phyloP scores from a whole-genome alignment of 2,888 invertebrate species.

The Nasonovia ribisnigri region DNA sequence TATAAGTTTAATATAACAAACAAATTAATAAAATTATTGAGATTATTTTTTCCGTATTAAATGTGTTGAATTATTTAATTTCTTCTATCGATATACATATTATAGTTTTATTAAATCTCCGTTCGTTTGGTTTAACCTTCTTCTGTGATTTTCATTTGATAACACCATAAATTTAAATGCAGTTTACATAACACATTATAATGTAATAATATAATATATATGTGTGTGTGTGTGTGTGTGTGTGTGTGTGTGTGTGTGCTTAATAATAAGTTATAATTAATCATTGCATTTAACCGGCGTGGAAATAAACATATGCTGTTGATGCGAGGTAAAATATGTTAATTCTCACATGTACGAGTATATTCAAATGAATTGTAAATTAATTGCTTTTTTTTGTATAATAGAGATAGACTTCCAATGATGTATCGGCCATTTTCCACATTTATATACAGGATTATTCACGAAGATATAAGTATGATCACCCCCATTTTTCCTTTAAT shows the following conservation, averaged over 20 bases:
- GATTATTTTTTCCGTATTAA: neutral
- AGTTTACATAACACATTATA: neutral
- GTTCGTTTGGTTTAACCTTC: constrained; percentile 10
- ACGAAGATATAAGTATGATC: neutral
- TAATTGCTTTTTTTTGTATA: constrained; percentile 13
- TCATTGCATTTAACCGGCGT: constrained; percentile 21
- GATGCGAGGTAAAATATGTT: constrained; percentile 1
- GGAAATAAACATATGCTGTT: neutral
- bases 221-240: neutral
- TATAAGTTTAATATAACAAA: neutral
- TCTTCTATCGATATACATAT: neutral
- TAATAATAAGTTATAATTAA: constrained; percentile 37
- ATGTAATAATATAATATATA: neutral
- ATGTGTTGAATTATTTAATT: neutral
- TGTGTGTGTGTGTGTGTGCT: neutral
- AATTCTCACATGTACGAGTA: constrained; percentile 18
- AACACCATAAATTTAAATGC: constrained; percentile 30
- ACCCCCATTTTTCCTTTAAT: neutral
- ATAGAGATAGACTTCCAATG: neutral
- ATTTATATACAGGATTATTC: neutral
- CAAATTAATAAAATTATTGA: neutral
- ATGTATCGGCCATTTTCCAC: neutral
- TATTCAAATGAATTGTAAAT: constrained; percentile 26
- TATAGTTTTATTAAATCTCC: neutral
- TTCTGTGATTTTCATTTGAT: constrained; percentile 25